Conservation (phyloP, 2,888 invertebrate species). For the Drosophila aldrichi region DNA sequence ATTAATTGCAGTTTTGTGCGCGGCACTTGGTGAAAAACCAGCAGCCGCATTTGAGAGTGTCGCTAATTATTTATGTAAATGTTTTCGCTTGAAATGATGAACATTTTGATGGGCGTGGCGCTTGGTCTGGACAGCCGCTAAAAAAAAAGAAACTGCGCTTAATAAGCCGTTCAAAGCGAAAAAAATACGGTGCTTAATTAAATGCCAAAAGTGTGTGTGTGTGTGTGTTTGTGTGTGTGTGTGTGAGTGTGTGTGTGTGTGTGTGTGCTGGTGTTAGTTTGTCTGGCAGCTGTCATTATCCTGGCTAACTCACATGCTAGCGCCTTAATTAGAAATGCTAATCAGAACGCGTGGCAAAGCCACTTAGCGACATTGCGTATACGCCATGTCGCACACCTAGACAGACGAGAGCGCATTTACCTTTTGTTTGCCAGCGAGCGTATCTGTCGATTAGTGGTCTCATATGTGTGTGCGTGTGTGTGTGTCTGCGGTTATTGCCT, state of each 20-base stretch:
- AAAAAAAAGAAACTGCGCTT: conserved; percentile 66
- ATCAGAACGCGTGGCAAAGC: conserved; percentile 64
- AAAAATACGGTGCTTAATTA: conserved; percentile 23
- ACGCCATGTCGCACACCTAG: conserved; percentile 65
- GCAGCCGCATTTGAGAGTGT: conserved; percentile 23
- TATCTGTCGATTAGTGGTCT: conserved; percentile 38
- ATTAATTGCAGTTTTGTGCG: conserved; percentile 75
- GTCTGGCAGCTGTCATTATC: conserved; percentile 75
- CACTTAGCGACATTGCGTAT: conserved; percentile 69
- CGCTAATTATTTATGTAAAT: conserved; percentile 83
- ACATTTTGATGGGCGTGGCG: conserved; percentile 35
- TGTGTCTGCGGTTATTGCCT: conserved; percentile 48
- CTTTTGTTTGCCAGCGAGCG: conserved; percentile 17
- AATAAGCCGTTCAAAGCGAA: conserved; percentile 41
- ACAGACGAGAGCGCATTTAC: conserved; percentile 37
- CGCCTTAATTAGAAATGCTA: conserved; percentile 82
- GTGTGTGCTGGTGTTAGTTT: conserved; percentile 26
- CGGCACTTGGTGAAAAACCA: conserved; percentile 59
- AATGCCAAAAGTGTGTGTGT: conserved; percentile 8
- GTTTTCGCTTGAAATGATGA: conserved; percentile 71
- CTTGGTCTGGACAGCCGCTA: conserved; percentile 46
- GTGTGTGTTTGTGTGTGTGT: conserved; percentile 2
- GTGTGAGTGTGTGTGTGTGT: conserved; percentile 3
- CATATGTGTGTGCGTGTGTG: conserved; percentile 15
- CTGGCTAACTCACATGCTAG: conserved; percentile 61